phyloP scores from a whole-genome alignment of 2,888 invertebrate species.

The Xylota segnis region DNA sequence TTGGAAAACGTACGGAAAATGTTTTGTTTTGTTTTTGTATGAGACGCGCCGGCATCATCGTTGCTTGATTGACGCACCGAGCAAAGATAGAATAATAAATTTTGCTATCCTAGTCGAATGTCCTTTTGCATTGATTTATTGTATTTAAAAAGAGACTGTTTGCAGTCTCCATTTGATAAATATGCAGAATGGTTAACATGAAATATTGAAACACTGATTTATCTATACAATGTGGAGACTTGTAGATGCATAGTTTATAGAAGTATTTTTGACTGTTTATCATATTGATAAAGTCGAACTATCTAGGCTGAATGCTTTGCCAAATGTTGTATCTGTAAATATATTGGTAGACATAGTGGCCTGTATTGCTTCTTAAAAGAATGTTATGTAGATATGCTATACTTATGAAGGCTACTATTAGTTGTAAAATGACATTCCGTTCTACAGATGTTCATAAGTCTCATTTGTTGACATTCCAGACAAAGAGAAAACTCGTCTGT shows the following conservation, averaged over 20 bases:
- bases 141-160: conserved; percentile 45
- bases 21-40: conserved; percentile 36
- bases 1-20: conserved; percentile 16
- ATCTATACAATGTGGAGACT: not conserved
- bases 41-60: conserved; percentile 13
- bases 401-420: too few relatives aligned
- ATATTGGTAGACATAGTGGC: too few relatives aligned
- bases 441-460: too few relatives aligned
- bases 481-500: too few relatives aligned
- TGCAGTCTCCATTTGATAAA: conserved; percentile 44
- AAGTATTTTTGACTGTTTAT: too few relatives aligned
- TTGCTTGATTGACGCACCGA: conserved; percentile 62
- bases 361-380: too few relatives aligned
- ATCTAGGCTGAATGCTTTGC: too few relatives aligned
- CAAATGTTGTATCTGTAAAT: too few relatives aligned
- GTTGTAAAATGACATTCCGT: too few relatives aligned
- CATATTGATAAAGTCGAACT: too few relatives aligned
- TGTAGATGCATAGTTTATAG: not conserved
- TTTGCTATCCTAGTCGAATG: conserved; percentile 47
- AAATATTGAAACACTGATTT: conserved; percentile 33
- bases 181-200: conserved; percentile 38
- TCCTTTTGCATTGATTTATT: conserved; percentile 62
- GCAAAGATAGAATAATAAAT: conserved; percentile 63
- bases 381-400: too few relatives aligned
- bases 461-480: too few relatives aligned